Evolutionary conservation across 2,888 invertebrate genomes (phyloP).

Genomic region (Tholera decimalis): DNA sequence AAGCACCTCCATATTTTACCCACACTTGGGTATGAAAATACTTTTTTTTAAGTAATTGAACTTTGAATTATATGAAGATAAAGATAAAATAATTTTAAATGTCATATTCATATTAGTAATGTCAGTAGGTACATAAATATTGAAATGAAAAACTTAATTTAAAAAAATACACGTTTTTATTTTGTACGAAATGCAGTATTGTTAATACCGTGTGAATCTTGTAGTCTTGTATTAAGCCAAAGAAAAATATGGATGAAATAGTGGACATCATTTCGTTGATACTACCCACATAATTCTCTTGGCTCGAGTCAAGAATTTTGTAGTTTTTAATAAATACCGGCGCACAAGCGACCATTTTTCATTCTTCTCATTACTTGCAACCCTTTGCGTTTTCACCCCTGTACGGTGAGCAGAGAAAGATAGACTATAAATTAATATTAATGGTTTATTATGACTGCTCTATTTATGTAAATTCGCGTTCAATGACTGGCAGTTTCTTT

Average conservation of each 20-base stretch:
- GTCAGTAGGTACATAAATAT: no score
- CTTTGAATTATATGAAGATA: no score
- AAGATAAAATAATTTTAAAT: no score
- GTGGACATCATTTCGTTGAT: slow-evolving; percentile 18
- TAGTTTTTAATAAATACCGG: slow-evolving; percentile 86
- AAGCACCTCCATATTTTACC: no score
- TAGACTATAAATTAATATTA: slow-evolving; percentile 77
- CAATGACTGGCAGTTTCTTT: slow-evolving; percentile 22
- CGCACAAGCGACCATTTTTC: slow-evolving; percentile 83
- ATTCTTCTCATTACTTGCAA: slow-evolving; percentile 80
- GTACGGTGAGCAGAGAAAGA: slow-evolving; percentile 69
- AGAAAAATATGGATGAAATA: slow-evolving; percentile 10
- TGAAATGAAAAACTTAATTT: no score
- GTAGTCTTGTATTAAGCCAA: background rate
- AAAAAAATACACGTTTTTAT: no score
- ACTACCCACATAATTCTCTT: slow-evolving; percentile 52
- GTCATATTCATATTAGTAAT: no score
- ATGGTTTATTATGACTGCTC: slow-evolving; percentile 41
- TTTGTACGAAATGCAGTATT: no score
- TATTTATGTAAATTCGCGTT: slow-evolving; percentile 23
- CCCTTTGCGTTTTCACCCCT: slow-evolving; percentile 86
- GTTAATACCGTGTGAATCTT: no score
- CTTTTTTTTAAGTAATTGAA: no score
- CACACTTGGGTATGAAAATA: no score
- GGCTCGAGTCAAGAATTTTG: slow-evolving; percentile 65